phyloP scores from a whole-genome alignment of 2,797 vertebrate genomes.

The Clamator glandarius region DNA sequence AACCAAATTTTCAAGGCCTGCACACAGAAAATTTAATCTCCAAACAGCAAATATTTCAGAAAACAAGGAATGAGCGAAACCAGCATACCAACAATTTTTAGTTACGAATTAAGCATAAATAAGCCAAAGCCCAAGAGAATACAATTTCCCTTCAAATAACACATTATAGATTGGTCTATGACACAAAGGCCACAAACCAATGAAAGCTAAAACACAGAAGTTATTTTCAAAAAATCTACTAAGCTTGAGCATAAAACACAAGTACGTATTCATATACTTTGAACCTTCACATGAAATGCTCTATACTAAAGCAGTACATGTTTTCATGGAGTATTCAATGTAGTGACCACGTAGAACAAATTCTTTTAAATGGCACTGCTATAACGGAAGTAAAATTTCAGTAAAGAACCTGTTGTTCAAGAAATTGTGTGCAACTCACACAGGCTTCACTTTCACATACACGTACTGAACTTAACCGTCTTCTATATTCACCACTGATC shows the following conservation, averaged over 20 bases:
- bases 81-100: not conserved
- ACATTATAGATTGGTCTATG: not conserved
- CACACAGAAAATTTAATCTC: not conserved
- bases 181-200: not conserved
- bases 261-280: not conserved
- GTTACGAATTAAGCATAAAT: not conserved
- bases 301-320: not conserved
- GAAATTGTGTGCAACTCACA: not conserved
- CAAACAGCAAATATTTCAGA: not conserved
- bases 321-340: not conserved
- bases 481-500: not conserved
- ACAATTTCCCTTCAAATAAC: not conserved
- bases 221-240: not conserved
- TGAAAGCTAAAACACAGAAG: not conserved
- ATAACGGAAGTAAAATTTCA: not conserved
- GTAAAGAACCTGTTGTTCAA: not conserved
- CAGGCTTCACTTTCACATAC: not conserved
- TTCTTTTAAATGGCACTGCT: not conserved
- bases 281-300: not conserved
- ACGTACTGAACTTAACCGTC: not conserved
- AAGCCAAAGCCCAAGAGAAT: not conserved
- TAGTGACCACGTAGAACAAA: not conserved
- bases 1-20: not conserved
- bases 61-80: not conserved
- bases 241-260: not conserved